Conservation (phyloP, 1,140 invertebrate genomes). For the Pomacea maculata region DNA sequence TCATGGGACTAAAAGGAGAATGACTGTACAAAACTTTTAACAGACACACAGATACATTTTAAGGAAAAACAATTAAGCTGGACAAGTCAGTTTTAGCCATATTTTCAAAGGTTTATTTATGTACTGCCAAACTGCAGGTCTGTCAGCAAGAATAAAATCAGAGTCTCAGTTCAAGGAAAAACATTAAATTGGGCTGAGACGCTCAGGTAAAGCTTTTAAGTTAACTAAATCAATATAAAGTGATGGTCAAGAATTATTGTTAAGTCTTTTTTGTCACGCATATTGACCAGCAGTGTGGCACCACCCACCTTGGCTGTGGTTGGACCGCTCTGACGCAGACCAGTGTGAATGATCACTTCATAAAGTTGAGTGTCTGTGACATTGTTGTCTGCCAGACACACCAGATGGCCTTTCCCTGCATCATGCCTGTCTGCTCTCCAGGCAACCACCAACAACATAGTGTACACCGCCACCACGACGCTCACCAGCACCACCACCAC, state of each 20-base stretch:
- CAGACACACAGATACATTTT: background rate
- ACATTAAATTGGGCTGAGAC: background rate
- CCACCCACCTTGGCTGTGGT: slow-evolving; percentile 62
- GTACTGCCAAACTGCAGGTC: too few relatives aligned
- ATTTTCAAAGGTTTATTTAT: too few relatives aligned
- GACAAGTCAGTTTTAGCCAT: too few relatives aligned
- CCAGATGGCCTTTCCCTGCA: slow-evolving; percentile 51
- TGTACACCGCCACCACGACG: slow-evolving; percentile 64
- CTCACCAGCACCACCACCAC: slow-evolving; percentile 60
- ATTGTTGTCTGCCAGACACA: slow-evolving; percentile 61
- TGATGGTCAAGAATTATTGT: background rate
- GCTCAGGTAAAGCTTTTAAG: background rate
- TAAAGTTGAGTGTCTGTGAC: slow-evolving; percentile 59
- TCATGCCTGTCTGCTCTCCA: slow-evolving; percentile 66
- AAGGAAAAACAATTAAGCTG: background rate
- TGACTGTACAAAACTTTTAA: background rate
- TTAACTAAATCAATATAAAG: background rate
- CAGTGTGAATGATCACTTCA: slow-evolving; percentile 64
- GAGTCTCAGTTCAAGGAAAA: background rate
- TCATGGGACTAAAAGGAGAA: background rate
- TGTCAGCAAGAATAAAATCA: too few relatives aligned
- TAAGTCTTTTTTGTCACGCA: too few relatives aligned
- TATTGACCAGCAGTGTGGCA: too few relatives aligned
- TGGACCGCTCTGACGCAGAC: slow-evolving; percentile 58
- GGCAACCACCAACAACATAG: slow-evolving; percentile 64